phyloP scores from a whole-genome alignment of 2,113 vertebrate genomes.

The Istiophorus platypterus region DNA sequence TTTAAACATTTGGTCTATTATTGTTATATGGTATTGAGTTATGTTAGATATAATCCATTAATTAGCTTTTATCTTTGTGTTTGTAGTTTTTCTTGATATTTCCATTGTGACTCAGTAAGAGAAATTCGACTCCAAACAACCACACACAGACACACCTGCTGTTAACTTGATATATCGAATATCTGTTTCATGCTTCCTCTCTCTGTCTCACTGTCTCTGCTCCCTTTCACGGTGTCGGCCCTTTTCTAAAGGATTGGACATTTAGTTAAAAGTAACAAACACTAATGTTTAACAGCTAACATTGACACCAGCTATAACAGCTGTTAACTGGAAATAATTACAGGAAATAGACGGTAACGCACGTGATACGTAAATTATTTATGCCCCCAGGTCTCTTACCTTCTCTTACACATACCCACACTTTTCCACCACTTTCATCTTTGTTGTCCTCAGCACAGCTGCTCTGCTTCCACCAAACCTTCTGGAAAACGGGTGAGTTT shows the following conservation, averaged over 20 bases:
- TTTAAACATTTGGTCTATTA: not conserved
- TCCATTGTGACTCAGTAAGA: conserved; percentile 41
- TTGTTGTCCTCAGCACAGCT: not conserved
- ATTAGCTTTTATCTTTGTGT: not conserved
- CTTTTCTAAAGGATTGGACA: not conserved
- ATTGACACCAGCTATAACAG: not conserved
- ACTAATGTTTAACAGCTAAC: not conserved
- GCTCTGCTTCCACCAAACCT: not conserved
- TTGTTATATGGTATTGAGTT: not conserved
- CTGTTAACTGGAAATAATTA: conserved; percentile 45
- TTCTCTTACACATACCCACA: conserved; percentile 45
- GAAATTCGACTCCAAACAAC: conserved; percentile 68
- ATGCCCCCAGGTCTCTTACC: conserved; percentile 58
- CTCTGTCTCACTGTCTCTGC: conserved; percentile 5
- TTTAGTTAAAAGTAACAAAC: not conserved
- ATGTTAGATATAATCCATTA: not conserved
- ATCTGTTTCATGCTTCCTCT: conserved; percentile 43
- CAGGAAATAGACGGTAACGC: conserved; percentile 15
- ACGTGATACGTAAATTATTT: conserved; percentile 80
- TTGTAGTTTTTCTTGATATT: conserved; percentile 37
- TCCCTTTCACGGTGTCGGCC: not conserved
- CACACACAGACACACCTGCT: conserved; percentile 60
- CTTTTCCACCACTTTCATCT: conserved; percentile 22
- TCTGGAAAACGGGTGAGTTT: conserved; percentile 61
- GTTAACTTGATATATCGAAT: conserved; percentile 67